phyloP scores from a whole-genome alignment of 2,113 vertebrate species.

The Chinchilla lanigera region DNA sequence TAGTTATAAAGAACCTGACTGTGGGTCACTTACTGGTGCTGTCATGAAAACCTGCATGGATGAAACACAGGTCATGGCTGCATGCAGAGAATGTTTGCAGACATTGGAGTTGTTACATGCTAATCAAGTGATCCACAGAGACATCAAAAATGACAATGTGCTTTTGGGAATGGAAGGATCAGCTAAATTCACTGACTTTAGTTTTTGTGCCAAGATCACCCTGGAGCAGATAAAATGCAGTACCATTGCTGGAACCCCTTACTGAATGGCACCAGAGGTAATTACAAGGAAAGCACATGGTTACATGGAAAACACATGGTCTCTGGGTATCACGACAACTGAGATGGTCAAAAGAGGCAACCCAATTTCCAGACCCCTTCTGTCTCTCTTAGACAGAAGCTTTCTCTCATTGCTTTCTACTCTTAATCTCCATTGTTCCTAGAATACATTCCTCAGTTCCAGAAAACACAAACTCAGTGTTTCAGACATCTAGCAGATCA shows the following conservation, averaged over 20 bases:
- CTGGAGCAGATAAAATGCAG: slow-evolving; percentile 98
- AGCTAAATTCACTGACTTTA: slow-evolving; percentile 98
- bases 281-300: slow-evolving; percentile 92
- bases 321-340: slow-evolving; percentile 98
- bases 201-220: slow-evolving; percentile 99
- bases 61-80: slow-evolving; percentile 97
- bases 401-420: neutral
- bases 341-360: slow-evolving; percentile 96
- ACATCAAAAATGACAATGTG: slow-evolving; percentile 99
- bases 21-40: slow-evolving; percentile 97
- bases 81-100: slow-evolving; percentile 98
- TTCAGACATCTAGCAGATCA: too few species aligned
- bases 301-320: slow-evolving; percentile 86
- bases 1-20: slow-evolving; percentile 95
- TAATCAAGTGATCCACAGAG: slow-evolving; percentile 99
- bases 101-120: slow-evolving; percentile 97
- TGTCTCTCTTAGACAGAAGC: neutral
- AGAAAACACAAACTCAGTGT: too few species aligned
- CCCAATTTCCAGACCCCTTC: neutral
- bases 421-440: neutral
- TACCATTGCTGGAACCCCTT: slow-evolving; percentile 98
- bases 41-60: slow-evolving; percentile 99
- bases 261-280: slow-evolving; percentile 99
- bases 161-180: slow-evolving; percentile 98
- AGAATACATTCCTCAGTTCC: neutral